Base-by-base conservation (phyloP, 1,140 invertebrate genomes). In the Lepidurus packardi region DNA sequence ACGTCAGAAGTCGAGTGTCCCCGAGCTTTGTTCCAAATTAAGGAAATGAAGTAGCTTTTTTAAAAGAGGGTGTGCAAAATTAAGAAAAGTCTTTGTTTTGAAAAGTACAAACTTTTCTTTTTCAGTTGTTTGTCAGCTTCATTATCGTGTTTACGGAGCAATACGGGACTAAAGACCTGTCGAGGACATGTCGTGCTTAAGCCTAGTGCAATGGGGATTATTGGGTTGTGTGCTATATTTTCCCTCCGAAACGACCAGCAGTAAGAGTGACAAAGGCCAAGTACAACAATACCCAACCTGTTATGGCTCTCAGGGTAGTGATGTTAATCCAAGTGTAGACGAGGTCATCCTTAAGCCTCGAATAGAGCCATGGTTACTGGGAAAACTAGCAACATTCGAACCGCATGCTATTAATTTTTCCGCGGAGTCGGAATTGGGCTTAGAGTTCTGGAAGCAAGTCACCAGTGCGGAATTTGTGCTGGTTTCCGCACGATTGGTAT, bases 381-480 rank as follows among this genome's bases (percentile, higher is more conserved):
- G 53, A 21, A 65, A 13, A 21, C 21, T 65, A 1, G 53, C n/a
- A 21, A 65, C 13, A n/a, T 65, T 65, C 53, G 13, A n/a, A 13
- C 21, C 53, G 16, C 1, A 7, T 65, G 21, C 13, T 13, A n/a
- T n/a, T 21, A 65, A 65, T 65, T 65, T 21, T 65, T 65, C 53
- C 0, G n/a, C 0, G 10, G 53, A 65, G 53, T 65, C 53, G 16
- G 53, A 65, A n/a, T 13, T 65, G 53, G 53, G n/a, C 34, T 3
- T 34, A 34, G 34, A 34, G 13, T 65, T 65, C 21, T 65, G 53
- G 53, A 65, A 65, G 53, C 53, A 65, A 65, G 53, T 65, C 53
- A 65, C 53, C 53, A 16, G 53, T 65, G 53, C 53, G 53, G 53
- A 65, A 65, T 65, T 65, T 65, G 53, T 65, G 53, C 21, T 65